Base-by-base conservation (phyloP, 2,888 invertebrate species). In the Deilephila porcellus region DNA sequence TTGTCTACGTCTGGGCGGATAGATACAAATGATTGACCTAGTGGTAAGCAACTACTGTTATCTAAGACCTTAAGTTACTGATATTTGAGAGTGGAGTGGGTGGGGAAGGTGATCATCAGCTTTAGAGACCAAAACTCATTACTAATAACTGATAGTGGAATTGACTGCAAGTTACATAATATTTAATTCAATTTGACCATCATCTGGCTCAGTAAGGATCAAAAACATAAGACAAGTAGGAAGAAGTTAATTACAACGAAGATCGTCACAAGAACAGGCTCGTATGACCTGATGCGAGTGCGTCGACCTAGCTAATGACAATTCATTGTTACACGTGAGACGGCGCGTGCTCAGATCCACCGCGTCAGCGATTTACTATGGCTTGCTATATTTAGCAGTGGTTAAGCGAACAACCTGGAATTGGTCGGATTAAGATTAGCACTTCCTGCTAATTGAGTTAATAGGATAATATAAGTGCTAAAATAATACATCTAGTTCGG, bases 291-390 rank as follows among this genome's bases (percentile, higher is more conserved):
- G 52, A 67, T 20, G 52, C 67, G 67, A 52, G 67, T 67, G 52
- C 67, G 67, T 29, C 45, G 67, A 67, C 67, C 67, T 17, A 14
- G 37, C 67, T 67, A 67, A 67, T 67, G 67, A 67, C 67, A 52
- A 52, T 45, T 20, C 25, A 67, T 67, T 67, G 67, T 52, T 45
- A 19, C 56, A 56, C 56, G 56, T 56, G 56, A 56, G 56, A 3
- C 56, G 56, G 56, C 56, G 56, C 56, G n/a, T 56, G 56, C 56
- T 56, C 19, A 17, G 56, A 56, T n/a, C 17, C 56, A 56, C 56
- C 17, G 5, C 56, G 56, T n/a, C 19, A 56, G n/a, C 19, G 17
- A 56, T 56, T 56, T 56, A 56, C 56, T 56, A 56, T n/a, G 56
- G 56, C n/a, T 56, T 56, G n/a, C 1, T 56, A n/a, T 56, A n/a